Percentiles rank a stretch among this genome's conserved stretches.
These are phyloP conservation scores for Himalopsyche kuldschensis DNA, from an alignment of 2,888 invertebrate genomes.

Conservation along the genomic window DNA sequence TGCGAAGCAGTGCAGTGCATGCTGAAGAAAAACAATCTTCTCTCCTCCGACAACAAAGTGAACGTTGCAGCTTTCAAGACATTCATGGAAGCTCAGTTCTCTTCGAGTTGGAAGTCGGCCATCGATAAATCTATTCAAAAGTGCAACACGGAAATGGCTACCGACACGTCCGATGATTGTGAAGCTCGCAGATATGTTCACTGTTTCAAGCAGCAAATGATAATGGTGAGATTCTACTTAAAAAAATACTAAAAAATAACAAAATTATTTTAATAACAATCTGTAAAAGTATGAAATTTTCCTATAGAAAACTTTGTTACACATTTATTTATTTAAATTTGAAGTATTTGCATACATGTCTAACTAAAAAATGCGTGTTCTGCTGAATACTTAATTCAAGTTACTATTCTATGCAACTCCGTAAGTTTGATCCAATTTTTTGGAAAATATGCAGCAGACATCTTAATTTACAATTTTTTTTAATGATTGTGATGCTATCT, in stretches of 20 bases:
- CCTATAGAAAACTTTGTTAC: too few species aligned
- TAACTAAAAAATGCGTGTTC: too few species aligned
- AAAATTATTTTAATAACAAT: too few species aligned
- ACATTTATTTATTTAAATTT: too few species aligned
- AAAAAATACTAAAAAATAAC: background rate
- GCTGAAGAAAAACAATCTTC: constrained; percentile 23
- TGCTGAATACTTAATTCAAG: too few species aligned
- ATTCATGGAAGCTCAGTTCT: constrained; percentile 18
- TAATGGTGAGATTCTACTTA: background rate
- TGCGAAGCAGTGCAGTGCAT: constrained; percentile 22
- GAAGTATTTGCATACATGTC: too few species aligned
- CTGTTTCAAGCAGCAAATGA: background rate
- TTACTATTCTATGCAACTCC: too few species aligned
- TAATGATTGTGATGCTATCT: background rate
- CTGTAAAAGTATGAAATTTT: too few species aligned
- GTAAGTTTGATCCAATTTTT: too few species aligned
- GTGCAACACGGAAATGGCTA: background rate
- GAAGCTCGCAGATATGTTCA: background rate
- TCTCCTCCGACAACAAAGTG: constrained; percentile 21
- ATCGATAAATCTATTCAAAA: constrained; percentile 17
- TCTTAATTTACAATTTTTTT: background rate
- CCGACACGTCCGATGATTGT: constrained; percentile 10
- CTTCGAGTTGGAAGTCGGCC: constrained; percentile 22
- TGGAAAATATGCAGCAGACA: too few species aligned
- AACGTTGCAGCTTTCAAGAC: constrained; percentile 17